phyloP scores from a whole-genome alignment of 2,113 vertebrate species.

The Larimichthys polyactis region DNA sequence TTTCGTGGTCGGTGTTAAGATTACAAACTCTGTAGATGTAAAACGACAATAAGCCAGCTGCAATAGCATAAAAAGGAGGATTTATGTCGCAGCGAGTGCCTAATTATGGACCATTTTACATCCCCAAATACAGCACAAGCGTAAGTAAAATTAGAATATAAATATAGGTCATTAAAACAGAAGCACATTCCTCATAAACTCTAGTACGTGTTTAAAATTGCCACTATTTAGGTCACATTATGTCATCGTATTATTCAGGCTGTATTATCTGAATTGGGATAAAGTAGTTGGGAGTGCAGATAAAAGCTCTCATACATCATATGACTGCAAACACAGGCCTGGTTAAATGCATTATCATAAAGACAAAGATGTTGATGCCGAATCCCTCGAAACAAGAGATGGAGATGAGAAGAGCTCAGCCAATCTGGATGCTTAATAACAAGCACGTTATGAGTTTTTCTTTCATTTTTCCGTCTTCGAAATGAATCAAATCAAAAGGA shows the following conservation, averaged over 20 bases:
- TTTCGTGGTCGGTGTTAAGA: background rate
- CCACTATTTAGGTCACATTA: slow-evolving; percentile 10
- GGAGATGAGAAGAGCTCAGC: slow-evolving; percentile 9
- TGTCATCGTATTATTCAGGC: background rate
- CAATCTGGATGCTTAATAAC: slow-evolving; percentile 21
- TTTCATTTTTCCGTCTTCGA: background rate
- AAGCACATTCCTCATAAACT: background rate
- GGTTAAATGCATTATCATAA: slow-evolving; percentile 48
- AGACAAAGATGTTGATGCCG: slow-evolving; percentile 35
- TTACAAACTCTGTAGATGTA: background rate
- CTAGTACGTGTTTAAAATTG: slow-evolving; percentile 9
- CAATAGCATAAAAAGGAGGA: background rate
- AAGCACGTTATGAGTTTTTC: background rate
- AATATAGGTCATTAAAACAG: slow-evolving; percentile 16
- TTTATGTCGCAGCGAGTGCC: background rate
- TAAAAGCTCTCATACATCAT: slow-evolving; percentile 45
- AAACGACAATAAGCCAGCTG: background rate
- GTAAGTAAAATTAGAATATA: slow-evolving; percentile 13
- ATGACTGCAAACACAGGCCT: slow-evolving; percentile 20
- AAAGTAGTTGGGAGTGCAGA: slow-evolving; percentile 11
- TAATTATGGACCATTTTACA: slow-evolving; percentile 25
- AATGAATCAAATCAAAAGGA: slow-evolving; percentile 36
- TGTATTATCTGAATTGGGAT: slow-evolving; percentile 23
- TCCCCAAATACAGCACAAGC: background rate
- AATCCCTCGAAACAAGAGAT: slow-evolving; percentile 18